Conservation (phyloP, 1,140 invertebrate species). For the Bombus haemorrhoidalis region DNA sequence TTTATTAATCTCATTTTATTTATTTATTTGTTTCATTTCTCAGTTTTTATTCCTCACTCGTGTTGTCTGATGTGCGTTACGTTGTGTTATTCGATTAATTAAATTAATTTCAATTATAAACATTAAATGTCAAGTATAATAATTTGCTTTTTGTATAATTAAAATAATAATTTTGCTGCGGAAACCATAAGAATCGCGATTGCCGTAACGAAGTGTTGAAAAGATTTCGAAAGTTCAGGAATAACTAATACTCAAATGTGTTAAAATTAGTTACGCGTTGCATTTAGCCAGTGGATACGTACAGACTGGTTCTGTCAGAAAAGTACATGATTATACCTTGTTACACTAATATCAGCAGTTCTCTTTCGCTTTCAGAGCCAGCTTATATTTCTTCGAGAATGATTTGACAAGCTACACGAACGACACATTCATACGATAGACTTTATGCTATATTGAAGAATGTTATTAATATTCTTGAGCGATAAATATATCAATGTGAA, state of each 20-base stretch:
- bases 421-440: background rate
- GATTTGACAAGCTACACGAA: background rate
- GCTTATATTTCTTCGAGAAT: background rate
- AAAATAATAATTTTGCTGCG: no score
- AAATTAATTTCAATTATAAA: background rate
- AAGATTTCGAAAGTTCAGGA: background rate
- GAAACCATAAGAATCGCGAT: no score
- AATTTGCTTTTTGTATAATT: no score
- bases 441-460: background rate
- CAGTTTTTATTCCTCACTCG: no score
- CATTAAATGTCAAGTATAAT: background rate
- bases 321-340: background rate
- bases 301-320: slow-evolving; percentile 1
- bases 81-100: no score
- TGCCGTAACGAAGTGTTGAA: background rate
- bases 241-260: background rate
- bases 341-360: background rate
- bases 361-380: background rate
- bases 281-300: background rate
- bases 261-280: background rate
- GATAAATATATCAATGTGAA: no score
- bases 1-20: no score
- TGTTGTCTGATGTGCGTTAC: no score
- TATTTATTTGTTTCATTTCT: no score
- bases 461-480: no score